Percentiles rank a stretch among this genome's conserved stretches.
Conservation (phyloP, 2,113 vertebrate genomes). For the Pterocles burchelli region DNA sequence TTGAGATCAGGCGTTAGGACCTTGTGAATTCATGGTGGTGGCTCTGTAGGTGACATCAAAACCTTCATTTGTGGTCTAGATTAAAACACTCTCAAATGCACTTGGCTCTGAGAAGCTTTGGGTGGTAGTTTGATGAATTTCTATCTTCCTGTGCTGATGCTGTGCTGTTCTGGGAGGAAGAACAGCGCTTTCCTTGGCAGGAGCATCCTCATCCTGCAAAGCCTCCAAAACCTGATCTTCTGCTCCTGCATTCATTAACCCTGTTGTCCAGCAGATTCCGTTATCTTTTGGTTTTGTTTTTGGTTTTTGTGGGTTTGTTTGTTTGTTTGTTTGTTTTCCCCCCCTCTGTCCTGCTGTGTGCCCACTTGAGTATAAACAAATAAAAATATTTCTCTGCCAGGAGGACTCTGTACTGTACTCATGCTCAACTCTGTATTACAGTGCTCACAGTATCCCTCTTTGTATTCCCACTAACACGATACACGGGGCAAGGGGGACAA, state of each 20-base stretch:
- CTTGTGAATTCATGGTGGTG: neutral
- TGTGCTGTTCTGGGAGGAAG: neutral
- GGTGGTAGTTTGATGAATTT: neutral
- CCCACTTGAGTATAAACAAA: too few species aligned
- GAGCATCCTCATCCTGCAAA: neutral
- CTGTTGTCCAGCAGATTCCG: neutral
- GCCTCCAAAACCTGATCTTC: neutral
- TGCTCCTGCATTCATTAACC: neutral
- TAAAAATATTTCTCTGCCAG: too few species aligned
- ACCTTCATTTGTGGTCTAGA: neutral
- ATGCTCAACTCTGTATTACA: neutral
- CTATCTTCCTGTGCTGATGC: neutral
- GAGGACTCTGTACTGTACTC: neutral
- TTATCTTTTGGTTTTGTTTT: neutral
- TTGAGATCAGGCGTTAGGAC: neutral
- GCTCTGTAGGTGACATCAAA: neutral
- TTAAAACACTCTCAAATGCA: neutral
- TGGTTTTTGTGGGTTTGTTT: neutral
- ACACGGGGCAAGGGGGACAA: neutral
- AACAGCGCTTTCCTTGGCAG: neutral
- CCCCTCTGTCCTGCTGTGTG: too few species aligned
- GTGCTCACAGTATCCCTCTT: neutral
- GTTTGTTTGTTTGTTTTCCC: too few species aligned
- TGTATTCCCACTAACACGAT: neutral
- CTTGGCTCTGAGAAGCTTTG: neutral